Conservation (phyloP, 2,888 invertebrate genomes). For the Endomychus coccineus region DNA sequence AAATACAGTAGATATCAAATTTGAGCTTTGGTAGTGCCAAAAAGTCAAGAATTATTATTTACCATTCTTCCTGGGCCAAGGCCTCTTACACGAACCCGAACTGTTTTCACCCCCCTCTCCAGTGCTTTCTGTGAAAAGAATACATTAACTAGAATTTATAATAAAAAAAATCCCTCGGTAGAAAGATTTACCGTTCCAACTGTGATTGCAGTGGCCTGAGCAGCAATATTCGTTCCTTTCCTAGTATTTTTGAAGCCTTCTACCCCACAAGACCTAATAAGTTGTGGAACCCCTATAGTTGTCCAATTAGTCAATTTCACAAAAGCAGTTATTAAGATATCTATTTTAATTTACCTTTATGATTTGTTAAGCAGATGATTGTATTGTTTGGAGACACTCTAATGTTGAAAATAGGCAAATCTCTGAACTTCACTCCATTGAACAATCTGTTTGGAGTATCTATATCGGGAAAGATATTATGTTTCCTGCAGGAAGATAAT, state of each 20-base stretch:
- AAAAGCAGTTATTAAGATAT: not conserved
- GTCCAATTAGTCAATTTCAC: not conserved
- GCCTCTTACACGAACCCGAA: slow-evolving; percentile 73
- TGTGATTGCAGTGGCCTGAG: slow-evolving; percentile 84
- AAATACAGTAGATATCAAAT: not conserved
- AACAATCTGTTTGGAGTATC: slow-evolving; percentile 65
- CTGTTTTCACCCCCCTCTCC: slow-evolving; percentile 63
- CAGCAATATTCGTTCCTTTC: slow-evolving; percentile 95
- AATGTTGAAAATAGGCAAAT: slow-evolving; percentile 78
- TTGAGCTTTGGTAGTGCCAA: not conserved
- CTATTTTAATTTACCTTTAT: slow-evolving; percentile 47
- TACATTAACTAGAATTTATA: slow-evolving; percentile 5
- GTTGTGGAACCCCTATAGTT: slow-evolving; percentile 47
- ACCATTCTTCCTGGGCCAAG: slow-evolving; percentile 89
- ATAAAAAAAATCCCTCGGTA: no score
- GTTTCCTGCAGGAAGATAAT: slow-evolving; percentile 49
- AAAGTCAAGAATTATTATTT: slow-evolving; percentile 33
- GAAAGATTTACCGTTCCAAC: slow-evolving; percentile 59
- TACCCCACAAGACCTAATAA: slow-evolving; percentile 71
- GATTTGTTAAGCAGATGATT: slow-evolving; percentile 66
- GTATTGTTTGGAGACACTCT: slow-evolving; percentile 84
- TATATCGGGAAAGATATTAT: slow-evolving; percentile 64
- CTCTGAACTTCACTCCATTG: slow-evolving; percentile 67
- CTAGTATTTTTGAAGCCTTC: slow-evolving; percentile 93
- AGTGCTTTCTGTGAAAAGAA: slow-evolving; percentile 56